Evolutionary conservation across 2,113 vertebrate genomes (phyloP).

Genomic region (Epinephelus fuscoguttatus): DNA sequence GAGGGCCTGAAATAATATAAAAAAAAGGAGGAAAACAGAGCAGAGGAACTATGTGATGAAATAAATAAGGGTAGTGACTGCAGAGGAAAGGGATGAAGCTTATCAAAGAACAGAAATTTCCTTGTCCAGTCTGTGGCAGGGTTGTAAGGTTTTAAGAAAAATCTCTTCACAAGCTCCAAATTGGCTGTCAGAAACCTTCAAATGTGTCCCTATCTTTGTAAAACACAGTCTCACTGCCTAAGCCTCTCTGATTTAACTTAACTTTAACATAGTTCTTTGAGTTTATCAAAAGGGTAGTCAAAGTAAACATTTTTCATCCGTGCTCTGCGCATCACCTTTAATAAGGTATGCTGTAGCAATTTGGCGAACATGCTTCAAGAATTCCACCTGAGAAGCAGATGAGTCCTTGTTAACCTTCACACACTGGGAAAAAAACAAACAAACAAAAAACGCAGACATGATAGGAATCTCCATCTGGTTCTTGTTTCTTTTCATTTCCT

Average conservation of each 20-base stretch:
- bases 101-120: constrained; percentile 56
- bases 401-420: constrained; percentile 46
- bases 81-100: constrained; percentile 35
- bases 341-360: neutral
- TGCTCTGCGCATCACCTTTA: neutral
- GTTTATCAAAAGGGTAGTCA: constrained; percentile 4
- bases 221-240: constrained; percentile 40
- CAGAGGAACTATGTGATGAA: constrained; percentile 30
- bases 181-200: constrained; percentile 54
- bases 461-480: constrained; percentile 50
- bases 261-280: neutral
- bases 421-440: constrained; percentile 21
- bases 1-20: constrained; percentile 6
- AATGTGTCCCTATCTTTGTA: constrained; percentile 45
- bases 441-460: constrained; percentile 12
- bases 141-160: constrained; percentile 17
- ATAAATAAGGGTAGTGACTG: constrained; percentile 15
- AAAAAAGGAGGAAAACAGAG: constrained; percentile 19
- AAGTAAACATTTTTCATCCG: neutral
- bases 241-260: constrained; percentile 24
- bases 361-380: neutral
- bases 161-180: constrained; percentile 12
- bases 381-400: constrained; percentile 12
- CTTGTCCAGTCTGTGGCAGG: constrained; percentile 2
- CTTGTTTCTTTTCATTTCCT: constrained; percentile 69